phyloP scores from a whole-genome alignment of 1,140 invertebrate species.

The Penaeus indicus region DNA sequence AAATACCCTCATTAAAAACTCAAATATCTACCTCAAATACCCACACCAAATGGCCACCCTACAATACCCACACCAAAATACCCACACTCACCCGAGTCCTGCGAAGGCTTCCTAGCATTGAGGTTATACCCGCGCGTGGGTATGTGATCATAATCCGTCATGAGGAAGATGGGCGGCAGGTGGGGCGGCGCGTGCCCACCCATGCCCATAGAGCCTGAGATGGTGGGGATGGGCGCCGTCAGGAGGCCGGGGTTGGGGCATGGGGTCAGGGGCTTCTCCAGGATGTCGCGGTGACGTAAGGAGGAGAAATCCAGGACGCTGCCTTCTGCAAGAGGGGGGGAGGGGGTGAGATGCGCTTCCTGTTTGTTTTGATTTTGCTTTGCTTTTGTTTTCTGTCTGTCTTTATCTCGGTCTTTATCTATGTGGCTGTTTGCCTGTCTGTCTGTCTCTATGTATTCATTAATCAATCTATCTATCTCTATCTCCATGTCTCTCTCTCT shows the following conservation, averaged over 20 bases:
- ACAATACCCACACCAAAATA: neutral
- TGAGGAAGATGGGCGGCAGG: conserved; percentile 36
- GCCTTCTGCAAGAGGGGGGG: conserved; percentile 1
- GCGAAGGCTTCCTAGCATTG: conserved; percentile 48
- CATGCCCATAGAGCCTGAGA: conserved; percentile 41
- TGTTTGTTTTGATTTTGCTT: too few species aligned
- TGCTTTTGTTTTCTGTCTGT: too few species aligned
- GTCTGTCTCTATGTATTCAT: too few species aligned
- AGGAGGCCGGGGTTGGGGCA: neutral
- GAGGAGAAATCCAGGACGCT: conserved; percentile 56
- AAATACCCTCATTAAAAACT: too few species aligned
- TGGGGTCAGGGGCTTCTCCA: conserved; percentile 2
- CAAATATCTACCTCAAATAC: too few species aligned
- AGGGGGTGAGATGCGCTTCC: too few species aligned
- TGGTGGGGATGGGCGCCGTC: conserved; percentile 43
- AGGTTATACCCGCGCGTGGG: conserved; percentile 35
- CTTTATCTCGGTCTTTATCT: too few species aligned
- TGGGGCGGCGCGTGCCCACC: neutral
- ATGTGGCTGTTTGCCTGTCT: too few species aligned
- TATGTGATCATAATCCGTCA: conserved; percentile 31
- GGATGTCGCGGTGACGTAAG: conserved; percentile 27
- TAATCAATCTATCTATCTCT: too few species aligned
- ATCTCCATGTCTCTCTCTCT: too few species aligned
- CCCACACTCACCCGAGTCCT: conserved; percentile 39
- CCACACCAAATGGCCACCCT: neutral